Evolutionary conservation across 2,797 vertebrate genomes (phyloP), one percentile per base, ranked within the genome.

Genomic region (Chromobotia macracanthus): DNA sequence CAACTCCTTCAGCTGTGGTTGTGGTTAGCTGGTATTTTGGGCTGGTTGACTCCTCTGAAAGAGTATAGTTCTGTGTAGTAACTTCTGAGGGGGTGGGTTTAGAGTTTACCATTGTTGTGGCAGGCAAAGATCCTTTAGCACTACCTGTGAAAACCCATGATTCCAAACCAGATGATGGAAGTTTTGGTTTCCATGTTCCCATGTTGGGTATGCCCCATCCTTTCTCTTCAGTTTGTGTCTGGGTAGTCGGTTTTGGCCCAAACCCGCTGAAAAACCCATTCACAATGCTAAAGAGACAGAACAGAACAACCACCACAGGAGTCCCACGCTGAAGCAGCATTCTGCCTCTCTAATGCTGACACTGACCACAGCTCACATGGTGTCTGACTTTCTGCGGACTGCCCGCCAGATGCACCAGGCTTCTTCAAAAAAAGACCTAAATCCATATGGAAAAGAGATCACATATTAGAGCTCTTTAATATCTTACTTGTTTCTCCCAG

Each of bases 281-380:
- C 71, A 87, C 86, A 11, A 70, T 65, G 44, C 56, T 28, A 50
- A 91, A 69, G 66, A 90, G 48, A 48, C 85, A 85, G 81, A 88
- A 89, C 86, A 87, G 90, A 84, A 89, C 86, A 87, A 85, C 87
- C 77, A 92, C 68, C 80, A 83, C 79, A 82, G 89, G 69, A 80
- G 88, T 88, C 85, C 65, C 71, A 82, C 80, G 87, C 83, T 90
- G 89, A 82, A 75, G 83, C 86, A 86, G 89, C 93, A 94, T 94
- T 82, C 92, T 94, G 91, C 88, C 89, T 85, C 84, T 86, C 63
- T 88, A 82, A 75, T 58, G 69, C 77, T 5, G 81, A 80, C 38
- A 74, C n/a, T 31, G 35, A 46, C 82, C 63, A 79, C 75, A 16
- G 77, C 82, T 94, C 90, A 93, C 93, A 94, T 93, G 86, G 84